These are phyloP conservation scores for Gephyroberyx darwinii DNA, from an alignment of 2,797 vertebrate species.

Conservation along the genomic window DNA sequence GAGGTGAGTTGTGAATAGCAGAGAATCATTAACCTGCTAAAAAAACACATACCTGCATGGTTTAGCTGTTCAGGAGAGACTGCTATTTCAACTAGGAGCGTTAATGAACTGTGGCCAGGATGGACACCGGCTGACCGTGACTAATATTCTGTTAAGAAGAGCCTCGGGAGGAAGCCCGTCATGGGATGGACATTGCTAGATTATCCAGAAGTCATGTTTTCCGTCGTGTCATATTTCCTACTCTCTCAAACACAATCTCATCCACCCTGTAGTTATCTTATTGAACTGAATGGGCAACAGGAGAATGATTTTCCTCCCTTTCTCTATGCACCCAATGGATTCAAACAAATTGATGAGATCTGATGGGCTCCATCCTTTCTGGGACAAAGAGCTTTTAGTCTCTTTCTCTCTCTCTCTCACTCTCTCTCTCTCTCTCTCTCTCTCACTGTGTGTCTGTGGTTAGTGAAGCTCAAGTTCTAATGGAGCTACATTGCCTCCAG, in stretches of 20 bases:
- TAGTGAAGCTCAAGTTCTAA: constrained; percentile 56
- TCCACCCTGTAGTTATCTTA: constrained; percentile 19
- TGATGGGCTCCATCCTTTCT: constrained; percentile 48
- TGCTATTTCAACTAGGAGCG: background rate
- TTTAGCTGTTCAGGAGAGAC: constrained; percentile 34
- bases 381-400: constrained; percentile 66
- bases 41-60: constrained; percentile 47
- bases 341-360: constrained; percentile 58
- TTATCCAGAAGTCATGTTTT: background rate
- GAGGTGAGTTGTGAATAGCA: constrained; percentile 57
- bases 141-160: constrained; percentile 12
- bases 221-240: background rate
- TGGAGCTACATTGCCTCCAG: constrained; percentile 59
- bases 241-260: constrained; percentile 21
- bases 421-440: constrained; percentile 24
- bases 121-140: constrained; percentile 1
- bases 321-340: constrained; percentile 45
- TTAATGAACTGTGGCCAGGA: constrained; percentile 43
- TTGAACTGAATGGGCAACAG: constrained; percentile 12
- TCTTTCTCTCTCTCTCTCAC: constrained; percentile 16
- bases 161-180: constrained; percentile 4
- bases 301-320: constrained; percentile 1
- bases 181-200: background rate
- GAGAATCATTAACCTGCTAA: constrained; percentile 61
- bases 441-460: constrained; percentile 35